Base-by-base conservation (phyloP, 2,113 vertebrate genomes). In the Eptesicus fuscus region DNA sequence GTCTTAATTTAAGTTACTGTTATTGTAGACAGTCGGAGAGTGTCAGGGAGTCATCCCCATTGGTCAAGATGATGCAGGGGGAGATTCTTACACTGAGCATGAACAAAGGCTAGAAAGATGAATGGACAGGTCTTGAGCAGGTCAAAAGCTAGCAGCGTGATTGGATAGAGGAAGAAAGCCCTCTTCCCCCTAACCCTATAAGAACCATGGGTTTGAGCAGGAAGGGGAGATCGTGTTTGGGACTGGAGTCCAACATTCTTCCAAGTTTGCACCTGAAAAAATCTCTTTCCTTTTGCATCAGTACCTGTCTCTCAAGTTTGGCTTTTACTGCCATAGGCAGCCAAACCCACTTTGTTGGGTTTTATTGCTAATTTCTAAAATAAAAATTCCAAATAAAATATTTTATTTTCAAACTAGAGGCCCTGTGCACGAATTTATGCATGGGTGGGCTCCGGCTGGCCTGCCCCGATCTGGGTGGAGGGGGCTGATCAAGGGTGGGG, bases 381-480 rank as follows among this genome's bases (percentile, higher is more conserved):
- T 73, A 65, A 65, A 65, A 65, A 13, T 65, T 30, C 5, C 63
- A 14, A 65, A 16, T 65, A 32, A 65, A 32, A 65, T 65, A 65
- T 65, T 65, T 65, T 65, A 32, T 32, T 65, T 65, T 65, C 14
- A 65, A 65, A 69, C 25, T 61, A 11, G 56, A 28, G 10, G 25
- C 4, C 10, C 59, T 61, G 59, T 12, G 59, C 59, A 61, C 3
- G 23, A 23, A 61, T 28, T 25, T 25, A 61, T 61, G 59, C 59
- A 61, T 11, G 10, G 56, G 22, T 61, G 59, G 25, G 59, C 10
- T 28, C 22, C 4, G 9, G 9, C 56, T 56, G 23, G 56, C 22
- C 23, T 4, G 1, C 56, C 22, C 23, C 4, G 0, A 59, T 59
- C 0, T 0, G 25, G 59, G 25, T 61, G 23, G 59, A n/a, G 51